phyloP scores from a whole-genome alignment of 2,888 invertebrate genomes.

The Cephus pygmeus region DNA sequence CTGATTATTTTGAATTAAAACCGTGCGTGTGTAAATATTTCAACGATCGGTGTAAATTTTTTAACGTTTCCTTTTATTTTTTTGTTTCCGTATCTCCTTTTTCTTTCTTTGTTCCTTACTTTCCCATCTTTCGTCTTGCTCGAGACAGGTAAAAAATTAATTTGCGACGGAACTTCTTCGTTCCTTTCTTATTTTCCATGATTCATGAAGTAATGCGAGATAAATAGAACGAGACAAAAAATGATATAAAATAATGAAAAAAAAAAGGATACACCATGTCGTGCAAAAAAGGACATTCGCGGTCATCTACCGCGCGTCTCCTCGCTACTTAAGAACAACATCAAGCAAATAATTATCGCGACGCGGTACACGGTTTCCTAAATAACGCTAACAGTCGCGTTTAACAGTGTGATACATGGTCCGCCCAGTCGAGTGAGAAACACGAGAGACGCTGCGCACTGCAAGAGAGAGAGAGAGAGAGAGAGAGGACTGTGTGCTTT shows the following conservation, averaged over 20 bases:
- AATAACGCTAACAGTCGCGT: background rate
- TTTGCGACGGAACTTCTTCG: background rate
- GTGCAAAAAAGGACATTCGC: background rate
- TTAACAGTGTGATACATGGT: slow-evolving; percentile 30
- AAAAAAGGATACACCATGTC: background rate
- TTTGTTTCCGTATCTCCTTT: background rate
- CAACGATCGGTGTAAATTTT: slow-evolving; percentile 7
- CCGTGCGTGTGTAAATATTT: background rate
- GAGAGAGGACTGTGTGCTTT: slow-evolving; percentile 4
- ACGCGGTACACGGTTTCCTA: background rate
- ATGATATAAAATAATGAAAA: background rate
- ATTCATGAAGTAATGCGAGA: background rate
- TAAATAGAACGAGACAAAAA: background rate
- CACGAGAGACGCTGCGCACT: background rate
- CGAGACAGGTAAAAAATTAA: background rate
- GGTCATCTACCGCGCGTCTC: background rate
- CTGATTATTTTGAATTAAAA: background rate
- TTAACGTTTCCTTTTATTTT: background rate
- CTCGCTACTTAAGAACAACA: background rate
- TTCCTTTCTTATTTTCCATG: background rate
- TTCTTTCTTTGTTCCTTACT: background rate
- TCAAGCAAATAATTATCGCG: background rate
- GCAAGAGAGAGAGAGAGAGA: slow-evolving; percentile 14
- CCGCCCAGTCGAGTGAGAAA: background rate
- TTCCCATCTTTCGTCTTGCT: background rate